A percentile compares a stretch with the other conserved stretches of the same genome.
Conservation (phyloP, 2,888 invertebrate species). For the Acleris sparsana region DNA sequence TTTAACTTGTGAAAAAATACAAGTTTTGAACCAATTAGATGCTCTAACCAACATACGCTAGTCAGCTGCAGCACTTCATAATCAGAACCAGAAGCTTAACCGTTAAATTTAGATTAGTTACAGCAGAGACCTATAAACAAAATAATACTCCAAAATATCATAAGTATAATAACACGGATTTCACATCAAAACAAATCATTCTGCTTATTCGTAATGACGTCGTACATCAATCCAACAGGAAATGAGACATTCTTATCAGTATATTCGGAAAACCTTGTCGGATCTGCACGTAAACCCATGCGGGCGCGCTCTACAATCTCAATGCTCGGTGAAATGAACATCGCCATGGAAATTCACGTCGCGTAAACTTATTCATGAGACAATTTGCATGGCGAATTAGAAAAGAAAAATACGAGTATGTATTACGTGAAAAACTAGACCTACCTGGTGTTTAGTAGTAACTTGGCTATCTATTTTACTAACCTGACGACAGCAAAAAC, state of each 20-base stretch:
- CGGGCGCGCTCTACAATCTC: constrained; percentile 11
- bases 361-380: constrained; percentile 22
- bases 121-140: constrained; percentile 17
- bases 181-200: not conserved
- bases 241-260: constrained; percentile 18
- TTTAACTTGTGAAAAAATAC: not conserved
- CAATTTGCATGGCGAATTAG: constrained; percentile 14
- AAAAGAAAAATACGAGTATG: not conserved
- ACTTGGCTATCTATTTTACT: too few species aligned
- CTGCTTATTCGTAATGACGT: not conserved
- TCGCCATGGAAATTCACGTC: constrained; percentile 13
- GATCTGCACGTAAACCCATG: constrained; percentile 15
- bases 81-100: constrained; percentile 16
- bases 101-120: constrained; percentile 24
- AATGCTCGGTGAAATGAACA: constrained; percentile 18
- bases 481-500: too few species aligned
- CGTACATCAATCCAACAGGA: constrained; percentile 18
- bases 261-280: constrained; percentile 8
- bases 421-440: not conserved
- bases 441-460: too few species aligned
- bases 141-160: not conserved
- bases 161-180: not conserved
- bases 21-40: constrained; percentile 4
- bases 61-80: constrained; percentile 20
- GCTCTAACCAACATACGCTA: not conserved